Base-by-base conservation (phyloP, 1,140 invertebrate genomes). In the Zaprionus lachaisei region DNA sequence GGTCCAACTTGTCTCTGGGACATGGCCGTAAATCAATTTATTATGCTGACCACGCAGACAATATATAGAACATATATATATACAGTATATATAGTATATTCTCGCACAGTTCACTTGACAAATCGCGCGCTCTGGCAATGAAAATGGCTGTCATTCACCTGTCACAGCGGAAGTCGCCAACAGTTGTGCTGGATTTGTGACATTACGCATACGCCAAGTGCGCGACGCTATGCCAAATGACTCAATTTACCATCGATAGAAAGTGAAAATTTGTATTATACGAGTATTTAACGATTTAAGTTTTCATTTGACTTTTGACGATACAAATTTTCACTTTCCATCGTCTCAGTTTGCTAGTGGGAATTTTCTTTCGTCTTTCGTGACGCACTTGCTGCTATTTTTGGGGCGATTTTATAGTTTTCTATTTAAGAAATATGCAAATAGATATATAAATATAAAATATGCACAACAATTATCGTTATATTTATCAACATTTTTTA, bases 311-410 rank as follows among this genome's bases (percentile, higher is more conserved):
- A 51, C 11, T 51, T 12, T 49, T 49, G 11, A 20, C n/a, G 20
- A 20, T 20, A 11, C 17, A 12, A 49, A 49, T 51, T 51, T 51
- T 51, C 20, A 51, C 47, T 51, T 24, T 51, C 20, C 12, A 51
- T 51, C 84, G 31, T 31, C 28, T 31, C 28, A 31, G 7, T 31
- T 31, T 11, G 7, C 2, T 34, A 9, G 84, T 87, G 83, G 84
- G 84, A 87, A 87, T 72, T 77, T 66, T 64, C 44, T 60, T 51
- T 56, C 17, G 31, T 34, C 26, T 17, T 44, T 41, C 5, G 38
- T 87, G 84, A 87, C 84, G 84, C 85, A 87, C 84, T 87, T 84
- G 81, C 47, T 81, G 78, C 78, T 90, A 90, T 87, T 84, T 81
- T 66, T 34, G 72, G 69, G 62, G 2, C 26, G 31, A 20, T 55